Conservation (phyloP, 2,797 vertebrate species). For the Sebastes baramenuke region DNA sequence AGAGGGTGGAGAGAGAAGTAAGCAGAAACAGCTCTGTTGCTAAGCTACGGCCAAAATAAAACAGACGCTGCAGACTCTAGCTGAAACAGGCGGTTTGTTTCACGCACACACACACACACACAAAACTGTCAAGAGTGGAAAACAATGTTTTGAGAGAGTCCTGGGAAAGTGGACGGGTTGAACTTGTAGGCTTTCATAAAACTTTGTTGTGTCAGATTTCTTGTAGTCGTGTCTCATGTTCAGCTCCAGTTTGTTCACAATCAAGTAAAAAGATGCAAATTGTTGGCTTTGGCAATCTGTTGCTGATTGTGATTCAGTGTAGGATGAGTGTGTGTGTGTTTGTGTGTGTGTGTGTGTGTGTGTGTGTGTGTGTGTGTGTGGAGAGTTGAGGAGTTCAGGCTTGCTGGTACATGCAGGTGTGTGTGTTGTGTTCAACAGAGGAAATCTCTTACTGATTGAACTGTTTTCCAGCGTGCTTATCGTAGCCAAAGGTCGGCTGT, state of each 20-base stretch:
- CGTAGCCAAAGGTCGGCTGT: slow-evolving; percentile 23
- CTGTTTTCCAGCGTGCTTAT: slow-evolving; percentile 53
- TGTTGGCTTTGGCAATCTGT: neutral
- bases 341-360: slow-evolving; percentile 1
- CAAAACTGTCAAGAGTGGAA: slow-evolving; percentile 68
- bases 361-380: neutral
- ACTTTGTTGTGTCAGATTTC: slow-evolving; percentile 19
- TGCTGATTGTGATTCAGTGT: slow-evolving; percentile 2
- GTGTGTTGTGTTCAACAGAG: slow-evolving; percentile 41
- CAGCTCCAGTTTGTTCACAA: slow-evolving; percentile 17
- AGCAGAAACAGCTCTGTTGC: slow-evolving; percentile 94
- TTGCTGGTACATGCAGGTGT: slow-evolving; percentile 39
- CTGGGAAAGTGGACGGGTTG: slow-evolving; percentile 47
- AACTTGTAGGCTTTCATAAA: slow-evolving; percentile 23
- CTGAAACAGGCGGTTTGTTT: slow-evolving; percentile 83
- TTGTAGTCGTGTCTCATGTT: neutral
- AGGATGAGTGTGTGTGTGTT: neutral
- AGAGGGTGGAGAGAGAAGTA: slow-evolving; percentile 87
- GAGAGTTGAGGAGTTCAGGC: slow-evolving; percentile 38
- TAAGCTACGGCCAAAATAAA: slow-evolving; percentile 91
- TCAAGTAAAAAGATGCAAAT: slow-evolving; percentile 5
- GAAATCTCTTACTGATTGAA: slow-evolving; percentile 61
- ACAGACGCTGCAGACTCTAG: slow-evolving; percentile 83
- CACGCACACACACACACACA: slow-evolving; percentile 37
- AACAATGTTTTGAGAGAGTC: slow-evolving; percentile 74